A percentile compares a stretch with the other conserved stretches of the same genome.
Evolutionary conservation across 2,113 vertebrate genomes (phyloP).

Genomic region (Labeo rohita): DNA sequence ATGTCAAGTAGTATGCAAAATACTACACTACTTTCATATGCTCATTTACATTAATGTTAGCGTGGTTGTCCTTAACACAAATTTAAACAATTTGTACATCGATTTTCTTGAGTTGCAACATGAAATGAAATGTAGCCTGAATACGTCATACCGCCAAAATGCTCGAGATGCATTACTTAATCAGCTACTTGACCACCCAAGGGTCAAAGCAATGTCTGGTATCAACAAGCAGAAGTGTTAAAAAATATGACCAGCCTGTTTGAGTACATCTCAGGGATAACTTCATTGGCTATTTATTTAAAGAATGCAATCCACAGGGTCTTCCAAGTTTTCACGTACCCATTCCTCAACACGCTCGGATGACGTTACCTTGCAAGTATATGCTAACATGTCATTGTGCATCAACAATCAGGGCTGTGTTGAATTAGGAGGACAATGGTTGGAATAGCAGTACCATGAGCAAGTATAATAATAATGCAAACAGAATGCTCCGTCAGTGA

Average conservation of each 20-base stretch:
- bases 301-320: constrained; percentile 26
- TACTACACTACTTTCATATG: not conserved
- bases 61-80: not conserved
- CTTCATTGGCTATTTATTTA: constrained; percentile 40
- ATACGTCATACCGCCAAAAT: not conserved
- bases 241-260: constrained; percentile 43
- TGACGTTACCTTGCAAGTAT: constrained; percentile 37
- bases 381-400: constrained; percentile 48
- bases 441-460: constrained; percentile 24
- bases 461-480: constrained; percentile 30
- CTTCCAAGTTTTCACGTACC: not conserved
- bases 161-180: not conserved
- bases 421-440: constrained; percentile 37
- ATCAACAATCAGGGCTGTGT: constrained; percentile 42
- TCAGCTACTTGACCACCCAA: constrained; percentile 20
- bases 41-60: not conserved
- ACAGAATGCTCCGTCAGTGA: constrained; percentile 38
- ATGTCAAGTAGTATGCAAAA: not conserved
- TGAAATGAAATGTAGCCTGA: not conserved
- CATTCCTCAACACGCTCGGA: constrained; percentile 29
- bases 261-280: constrained; percentile 40
- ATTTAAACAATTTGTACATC: not conserved
- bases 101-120: not conserved
- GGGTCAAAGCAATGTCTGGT: constrained; percentile 41
- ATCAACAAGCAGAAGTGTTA: constrained; percentile 37